Evolutionary conservation across 2,888 invertebrate species (phyloP).

Genomic region (Chloroclysta siterata): DNA sequence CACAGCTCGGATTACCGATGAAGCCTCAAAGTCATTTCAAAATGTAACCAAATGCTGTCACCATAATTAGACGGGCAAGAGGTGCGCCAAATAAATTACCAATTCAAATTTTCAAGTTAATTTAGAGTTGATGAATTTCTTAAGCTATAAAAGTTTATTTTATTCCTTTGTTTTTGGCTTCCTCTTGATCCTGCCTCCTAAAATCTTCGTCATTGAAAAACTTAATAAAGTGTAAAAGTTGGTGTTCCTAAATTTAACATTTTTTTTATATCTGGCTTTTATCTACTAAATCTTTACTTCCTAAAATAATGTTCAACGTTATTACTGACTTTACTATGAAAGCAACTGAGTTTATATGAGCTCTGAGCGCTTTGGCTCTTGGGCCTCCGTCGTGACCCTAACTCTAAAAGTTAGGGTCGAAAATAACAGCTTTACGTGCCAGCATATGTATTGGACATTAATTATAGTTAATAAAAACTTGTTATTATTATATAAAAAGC

Average conservation of each 20-base stretch:
- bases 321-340: no score
- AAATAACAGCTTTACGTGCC: no score
- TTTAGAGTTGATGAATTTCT: slow-evolving; percentile 69
- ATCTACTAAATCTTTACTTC: no score
- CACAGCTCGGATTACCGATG: slow-evolving; percentile 11
- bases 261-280: no score
- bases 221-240: slow-evolving; percentile 14
- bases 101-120: slow-evolving; percentile 71
- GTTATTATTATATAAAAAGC: no score
- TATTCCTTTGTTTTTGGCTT: slow-evolving; percentile 48
- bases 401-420: no score
- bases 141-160: slow-evolving; percentile 62
- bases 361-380: no score
- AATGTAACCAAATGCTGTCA: slow-evolving; percentile 47
- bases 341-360: no score
- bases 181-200: slow-evolving; percentile 38
- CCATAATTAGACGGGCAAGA: slow-evolving; percentile 63
- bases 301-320: no score
- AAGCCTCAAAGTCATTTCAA: slow-evolving; percentile 18
- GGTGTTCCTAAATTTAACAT: neutral
- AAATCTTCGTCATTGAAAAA: slow-evolving; percentile 16
- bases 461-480: no score
- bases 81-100: slow-evolving; percentile 69
- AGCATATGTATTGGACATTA: no score
- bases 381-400: no score